Percentiles rank a stretch among this genome's conserved stretches.
These are phyloP conservation scores for Leguminivora glycinivorella DNA, from an alignment of 1,140 invertebrate genomes.

Conservation along the genomic window DNA sequence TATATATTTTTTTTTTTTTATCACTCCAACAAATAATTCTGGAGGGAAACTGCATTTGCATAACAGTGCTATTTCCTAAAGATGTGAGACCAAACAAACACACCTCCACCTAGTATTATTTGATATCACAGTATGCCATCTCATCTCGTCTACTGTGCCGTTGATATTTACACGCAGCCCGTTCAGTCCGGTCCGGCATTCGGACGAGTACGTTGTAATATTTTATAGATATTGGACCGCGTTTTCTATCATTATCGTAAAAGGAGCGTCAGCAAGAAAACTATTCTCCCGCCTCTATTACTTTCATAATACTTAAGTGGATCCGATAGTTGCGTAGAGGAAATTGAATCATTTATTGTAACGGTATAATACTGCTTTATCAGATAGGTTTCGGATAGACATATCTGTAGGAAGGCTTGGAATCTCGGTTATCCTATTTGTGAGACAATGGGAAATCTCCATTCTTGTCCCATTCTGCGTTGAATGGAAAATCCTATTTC, in stretches of 20 bases:
- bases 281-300: slow-evolving; percentile 73
- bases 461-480: slow-evolving; percentile 8
- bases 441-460: slow-evolving; percentile 22
- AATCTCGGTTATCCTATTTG: slow-evolving; percentile 25
- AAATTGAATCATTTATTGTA: slow-evolving; percentile 78
- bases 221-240: slow-evolving; percentile 75
- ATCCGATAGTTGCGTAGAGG: slow-evolving; percentile 73
- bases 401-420: slow-evolving; percentile 36
- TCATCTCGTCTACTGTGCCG: not conserved
- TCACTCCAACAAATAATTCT: too few species aligned
- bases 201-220: slow-evolving; percentile 55
- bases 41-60: too few species aligned
- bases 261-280: slow-evolving; percentile 76
- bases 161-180: slow-evolving; percentile 22
- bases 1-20: too few species aligned
- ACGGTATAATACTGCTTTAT: slow-evolving; percentile 69
- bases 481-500: slow-evolving; percentile 26
- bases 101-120: too few species aligned
- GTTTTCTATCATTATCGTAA: slow-evolving; percentile 76
- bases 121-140: not conserved
- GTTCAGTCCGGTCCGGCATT: slow-evolving; percentile 36
- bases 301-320: slow-evolving; percentile 77
- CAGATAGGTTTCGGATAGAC: slow-evolving; percentile 69
- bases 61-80: not conserved
- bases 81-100: not conserved